Percentiles rank a stretch among this genome's conserved stretches.
These are phyloP conservation scores for Ceratosolen solmsi DNA, from an alignment of 1,140 invertebrate species.

Conservation along the genomic window DNA sequence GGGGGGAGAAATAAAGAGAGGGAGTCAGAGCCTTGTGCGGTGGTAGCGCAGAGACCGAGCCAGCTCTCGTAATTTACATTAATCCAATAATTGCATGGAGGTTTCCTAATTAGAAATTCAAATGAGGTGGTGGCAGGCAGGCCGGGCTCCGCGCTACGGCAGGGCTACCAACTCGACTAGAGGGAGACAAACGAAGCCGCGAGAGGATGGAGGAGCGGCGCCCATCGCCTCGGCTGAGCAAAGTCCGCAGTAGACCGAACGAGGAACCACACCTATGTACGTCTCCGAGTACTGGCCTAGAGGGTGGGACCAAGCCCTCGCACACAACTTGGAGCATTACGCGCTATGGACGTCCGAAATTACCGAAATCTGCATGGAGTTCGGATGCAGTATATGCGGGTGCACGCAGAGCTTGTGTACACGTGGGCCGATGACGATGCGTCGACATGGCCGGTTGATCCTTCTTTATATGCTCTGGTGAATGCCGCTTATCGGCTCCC, in stretches of 20 bases:
- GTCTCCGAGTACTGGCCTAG: constrained; percentile 55
- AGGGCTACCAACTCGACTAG: constrained; percentile 72
- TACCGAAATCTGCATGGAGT: constrained; percentile 68
- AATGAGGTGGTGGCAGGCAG: constrained; percentile 84
- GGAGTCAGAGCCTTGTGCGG: constrained; percentile 68
- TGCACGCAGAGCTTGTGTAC: neutral
- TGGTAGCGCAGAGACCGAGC: constrained; percentile 75
- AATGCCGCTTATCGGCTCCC: neutral
- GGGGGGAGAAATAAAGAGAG: constrained; percentile 57
- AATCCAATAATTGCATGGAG: constrained; percentile 94
- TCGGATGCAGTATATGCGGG: neutral
- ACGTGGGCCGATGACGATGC: neutral
- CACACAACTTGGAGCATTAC: constrained; percentile 65
- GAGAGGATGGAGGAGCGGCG: constrained; percentile 53
- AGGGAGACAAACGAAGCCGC: neutral
- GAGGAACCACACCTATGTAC: constrained; percentile 34
- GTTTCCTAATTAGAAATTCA: constrained; percentile 93
- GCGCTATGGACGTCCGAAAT: constrained; percentile 66
- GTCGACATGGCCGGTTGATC: neutral
- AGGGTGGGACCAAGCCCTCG: constrained; percentile 44
- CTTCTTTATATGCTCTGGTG: neutral
- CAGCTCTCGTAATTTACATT: constrained; percentile 92
- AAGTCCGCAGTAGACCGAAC: constrained; percentile 64
- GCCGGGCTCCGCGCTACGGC: constrained; percentile 51
- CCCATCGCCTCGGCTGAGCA: constrained; percentile 66